A percentile compares a stretch with the other conserved stretches of the same genome.
Evolutionary conservation across 2,113 vertebrate genomes (phyloP).

Genomic region (Oryzias woworae): DNA sequence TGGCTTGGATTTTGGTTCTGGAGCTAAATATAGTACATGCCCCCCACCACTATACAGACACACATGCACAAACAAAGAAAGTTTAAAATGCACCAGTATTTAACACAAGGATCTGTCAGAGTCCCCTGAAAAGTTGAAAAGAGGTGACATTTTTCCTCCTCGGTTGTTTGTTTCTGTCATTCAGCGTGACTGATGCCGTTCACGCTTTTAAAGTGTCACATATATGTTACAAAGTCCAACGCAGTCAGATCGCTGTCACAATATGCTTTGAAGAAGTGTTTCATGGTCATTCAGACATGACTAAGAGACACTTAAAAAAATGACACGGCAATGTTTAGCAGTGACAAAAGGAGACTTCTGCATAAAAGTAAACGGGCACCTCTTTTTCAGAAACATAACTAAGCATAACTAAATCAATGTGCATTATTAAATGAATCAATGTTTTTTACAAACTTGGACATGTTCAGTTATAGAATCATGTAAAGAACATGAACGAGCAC

Average conservation of each 20-base stretch:
- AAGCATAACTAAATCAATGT: constrained; percentile 25
- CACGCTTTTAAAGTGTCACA: neutral
- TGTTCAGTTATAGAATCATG: constrained; percentile 40
- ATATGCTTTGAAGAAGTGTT: neutral
- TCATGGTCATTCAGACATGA: neutral
- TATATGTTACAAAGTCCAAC: neutral
- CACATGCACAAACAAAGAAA: too few relatives aligned
- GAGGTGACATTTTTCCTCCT: neutral
- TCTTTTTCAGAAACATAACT: constrained; percentile 16
- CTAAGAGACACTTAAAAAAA: neutral
- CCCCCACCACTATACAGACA: too few relatives aligned
- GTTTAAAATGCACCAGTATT: too few relatives aligned
- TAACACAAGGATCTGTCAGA: neutral
- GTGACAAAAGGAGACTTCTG: neutral
- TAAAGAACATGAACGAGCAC: constrained; percentile 13
- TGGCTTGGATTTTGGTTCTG: too few relatives aligned
- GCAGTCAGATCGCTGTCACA: neutral
- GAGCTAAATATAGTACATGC: too few relatives aligned
- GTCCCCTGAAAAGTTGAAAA: neutral
- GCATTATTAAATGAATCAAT: constrained; percentile 9
- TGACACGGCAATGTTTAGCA: neutral
- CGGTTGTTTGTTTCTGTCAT: neutral
- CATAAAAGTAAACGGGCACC: constrained; percentile 3
- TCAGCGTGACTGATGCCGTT: neutral
- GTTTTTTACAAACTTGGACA: constrained; percentile 12